Evolutionary conservation across 2,888 invertebrate genomes (phyloP), one percentile per base, ranked within the genome.

Genomic region (Sycophila texana): DNA sequence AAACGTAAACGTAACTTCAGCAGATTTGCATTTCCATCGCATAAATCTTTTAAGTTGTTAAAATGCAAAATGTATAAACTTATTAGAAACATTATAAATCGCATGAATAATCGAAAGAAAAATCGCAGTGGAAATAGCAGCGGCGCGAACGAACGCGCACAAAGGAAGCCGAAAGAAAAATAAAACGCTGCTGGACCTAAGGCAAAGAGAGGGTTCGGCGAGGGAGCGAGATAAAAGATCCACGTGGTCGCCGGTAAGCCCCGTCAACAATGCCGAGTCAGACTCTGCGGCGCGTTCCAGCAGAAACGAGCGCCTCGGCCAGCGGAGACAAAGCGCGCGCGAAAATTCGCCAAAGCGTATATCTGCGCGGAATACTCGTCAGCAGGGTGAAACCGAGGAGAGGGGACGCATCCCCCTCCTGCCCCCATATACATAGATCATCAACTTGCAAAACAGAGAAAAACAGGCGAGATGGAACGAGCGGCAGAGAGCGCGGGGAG

Each of bases 161-260:
- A 53, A 53, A 53, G n/a, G 53, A 53, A 53, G 51, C 53, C n/a
- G 53, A 75, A 60, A 75, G 26, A 16, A 61, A 74, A 39, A 66
- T 26, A 47, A 20, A 55, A 4, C 18, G 18, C 4, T 20, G 10
- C 16, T 30, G 14, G 10, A 39, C 74, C 49, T 39, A 39, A n/a
- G 18, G 55, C 18, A n/a, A n/a, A 57, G 16, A 47, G 55, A 16
- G 22, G 13, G 13, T 4, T 14, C 20, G 2, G 18, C 18, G 70
- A 76, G 18, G 47, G 77, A 82, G 72, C 55, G 77, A 74, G 76
- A 74, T 63, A 79, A 39, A 49, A 80, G 68, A 79, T 75, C 83
- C 84, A 85, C 85, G 86, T 85, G 85, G 84, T 83, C 82, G 84
- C 81, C 66, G 60, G 71, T 30, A 47, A 39, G 49, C n/a, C 53